Conservation (phyloP, 2,888 invertebrate genomes). For the Pollenia angustigena region DNA sequence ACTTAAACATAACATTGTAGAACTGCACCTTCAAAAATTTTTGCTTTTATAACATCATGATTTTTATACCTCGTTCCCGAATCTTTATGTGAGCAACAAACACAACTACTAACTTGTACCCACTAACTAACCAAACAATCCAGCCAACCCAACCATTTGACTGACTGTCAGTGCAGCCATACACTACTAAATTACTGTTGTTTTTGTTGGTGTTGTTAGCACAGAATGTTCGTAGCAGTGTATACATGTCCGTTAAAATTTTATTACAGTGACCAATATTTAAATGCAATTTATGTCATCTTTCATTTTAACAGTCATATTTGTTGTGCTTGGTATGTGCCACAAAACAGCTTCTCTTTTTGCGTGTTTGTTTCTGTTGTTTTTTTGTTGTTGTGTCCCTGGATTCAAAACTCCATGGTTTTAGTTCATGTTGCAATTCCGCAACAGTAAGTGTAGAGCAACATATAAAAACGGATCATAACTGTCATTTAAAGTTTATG, state of each 20-base stretch:
- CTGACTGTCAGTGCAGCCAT: slow-evolving; percentile 22
- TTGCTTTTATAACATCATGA: slow-evolving; percentile 32
- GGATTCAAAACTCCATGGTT: slow-evolving; percentile 14
- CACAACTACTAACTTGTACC: neutral
- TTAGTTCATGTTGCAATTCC: slow-evolving; percentile 24
- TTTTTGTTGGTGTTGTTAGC: slow-evolving; percentile 3
- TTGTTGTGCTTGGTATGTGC: slow-evolving; percentile 39
- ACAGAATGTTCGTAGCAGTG: slow-evolving; percentile 10
- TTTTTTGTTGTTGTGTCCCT: neutral
- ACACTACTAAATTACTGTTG: slow-evolving; percentile 21
- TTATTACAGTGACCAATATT: slow-evolving; percentile 80
- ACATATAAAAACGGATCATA: slow-evolving; percentile 63
- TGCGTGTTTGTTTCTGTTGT: neutral
- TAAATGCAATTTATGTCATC: slow-evolving; percentile 82
- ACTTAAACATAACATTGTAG: neutral
- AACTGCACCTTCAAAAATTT: neutral
- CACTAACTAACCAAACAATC: slow-evolving; percentile 26
- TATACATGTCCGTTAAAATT: slow-evolving; percentile 63
- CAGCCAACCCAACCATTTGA: slow-evolving; percentile 11
- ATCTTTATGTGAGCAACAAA: neutral
- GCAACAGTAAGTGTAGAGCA: slow-evolving; percentile 10
- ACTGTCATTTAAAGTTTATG: slow-evolving; percentile 69
- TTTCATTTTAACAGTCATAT: slow-evolving; percentile 67
- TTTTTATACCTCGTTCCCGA: slow-evolving; percentile 41
- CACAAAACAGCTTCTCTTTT: slow-evolving; percentile 52